Evolutionary conservation across 2,113 vertebrate genomes (phyloP).

Genomic region (Alethe castanea): DNA sequence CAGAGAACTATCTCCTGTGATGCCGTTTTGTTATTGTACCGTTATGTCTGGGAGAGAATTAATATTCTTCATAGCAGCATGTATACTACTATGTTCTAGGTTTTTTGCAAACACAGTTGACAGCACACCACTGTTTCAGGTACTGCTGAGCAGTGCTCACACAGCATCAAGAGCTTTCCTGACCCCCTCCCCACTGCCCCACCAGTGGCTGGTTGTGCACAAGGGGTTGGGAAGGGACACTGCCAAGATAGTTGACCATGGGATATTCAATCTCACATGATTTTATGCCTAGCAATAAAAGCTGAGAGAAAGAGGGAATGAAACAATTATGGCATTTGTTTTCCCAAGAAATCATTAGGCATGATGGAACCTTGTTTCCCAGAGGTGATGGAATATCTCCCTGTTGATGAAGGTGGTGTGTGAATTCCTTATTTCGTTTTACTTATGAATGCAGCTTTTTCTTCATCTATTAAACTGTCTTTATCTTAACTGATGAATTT

Average conservation of each 20-base stretch:
- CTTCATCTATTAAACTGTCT: background rate
- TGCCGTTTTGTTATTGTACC: background rate
- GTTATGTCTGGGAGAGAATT: background rate
- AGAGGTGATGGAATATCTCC: background rate
- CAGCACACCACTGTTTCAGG: background rate
- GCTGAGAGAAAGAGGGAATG: accelerated
- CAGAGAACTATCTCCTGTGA: background rate
- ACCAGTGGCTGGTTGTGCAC: accelerated
- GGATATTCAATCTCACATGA: background rate
- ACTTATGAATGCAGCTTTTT: background rate
- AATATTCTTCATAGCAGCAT: background rate
- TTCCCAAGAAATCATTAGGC: accelerated
- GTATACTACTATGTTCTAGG: background rate
- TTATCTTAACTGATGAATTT: accelerated
- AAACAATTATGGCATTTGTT: background rate
- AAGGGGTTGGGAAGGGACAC: accelerated
- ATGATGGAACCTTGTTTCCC: background rate
- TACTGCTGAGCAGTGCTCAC: background rate
- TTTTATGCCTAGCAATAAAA: background rate
- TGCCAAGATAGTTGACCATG: background rate
- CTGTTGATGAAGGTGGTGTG: background rate
- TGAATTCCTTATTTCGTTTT: background rate
- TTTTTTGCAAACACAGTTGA: background rate
- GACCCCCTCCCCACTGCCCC: accelerated
- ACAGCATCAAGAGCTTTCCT: background rate